phyloP scores from a whole-genome alignment of 2,797 vertebrate species.

The Cossypha heuglini region DNA sequence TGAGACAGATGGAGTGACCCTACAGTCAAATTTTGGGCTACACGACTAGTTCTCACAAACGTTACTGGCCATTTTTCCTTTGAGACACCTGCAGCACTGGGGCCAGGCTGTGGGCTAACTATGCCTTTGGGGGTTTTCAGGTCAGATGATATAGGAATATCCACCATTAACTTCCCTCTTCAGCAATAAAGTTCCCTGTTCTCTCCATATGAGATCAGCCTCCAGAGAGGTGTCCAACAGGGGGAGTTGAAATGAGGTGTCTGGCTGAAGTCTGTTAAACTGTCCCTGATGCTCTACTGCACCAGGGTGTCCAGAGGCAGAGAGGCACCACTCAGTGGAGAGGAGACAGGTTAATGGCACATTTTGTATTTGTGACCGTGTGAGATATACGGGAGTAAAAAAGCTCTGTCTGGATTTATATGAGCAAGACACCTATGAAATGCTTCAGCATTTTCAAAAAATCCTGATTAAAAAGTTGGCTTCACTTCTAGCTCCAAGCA shows the following conservation, averaged over 20 bases:
- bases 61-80: not conserved
- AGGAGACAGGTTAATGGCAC: not conserved
- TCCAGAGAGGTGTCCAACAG: not conserved
- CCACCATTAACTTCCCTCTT: not conserved
- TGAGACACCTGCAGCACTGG: not conserved
- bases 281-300: not conserved
- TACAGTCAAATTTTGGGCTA: not conserved
- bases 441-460: constrained; percentile 1
- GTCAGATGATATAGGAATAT: not conserved
- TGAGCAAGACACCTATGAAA: not conserved
- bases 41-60: not conserved
- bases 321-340: not conserved
- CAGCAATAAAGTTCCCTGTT: not conserved
- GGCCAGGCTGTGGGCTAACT: not conserved
- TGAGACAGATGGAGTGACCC: not conserved
- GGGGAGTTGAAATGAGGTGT: not conserved
- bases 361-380: not conserved
- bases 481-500: constrained; percentile 41
- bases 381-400: not conserved
- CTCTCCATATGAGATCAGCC: not conserved
- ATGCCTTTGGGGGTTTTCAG: not conserved
- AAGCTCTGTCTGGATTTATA: constrained; percentile 5
- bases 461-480: constrained; percentile 34
- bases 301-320: not conserved
- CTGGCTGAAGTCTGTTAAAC: not conserved